Evolutionary conservation across 1,140 invertebrate species (phyloP).

Genomic region (Eciton burchellii): DNA sequence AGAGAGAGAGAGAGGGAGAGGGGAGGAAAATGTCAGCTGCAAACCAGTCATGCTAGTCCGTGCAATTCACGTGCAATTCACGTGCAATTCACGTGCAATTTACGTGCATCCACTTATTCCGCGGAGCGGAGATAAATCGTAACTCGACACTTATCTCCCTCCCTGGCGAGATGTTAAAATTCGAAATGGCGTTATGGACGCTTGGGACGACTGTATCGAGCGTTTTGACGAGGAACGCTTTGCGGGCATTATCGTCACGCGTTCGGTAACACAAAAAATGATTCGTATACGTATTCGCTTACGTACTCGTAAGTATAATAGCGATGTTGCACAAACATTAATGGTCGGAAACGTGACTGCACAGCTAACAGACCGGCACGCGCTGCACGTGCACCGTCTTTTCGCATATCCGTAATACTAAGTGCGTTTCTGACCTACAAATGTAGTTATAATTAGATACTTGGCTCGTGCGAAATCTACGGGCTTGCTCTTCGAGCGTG

Average conservation of each 20-base stretch:
- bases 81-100: not conserved
- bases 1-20: no score
- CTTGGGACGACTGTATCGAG: slow-evolving; percentile 25
- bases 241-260: slow-evolving; percentile 59
- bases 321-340: slow-evolving; percentile 72
- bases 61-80: no score
- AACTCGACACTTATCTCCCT: not conserved
- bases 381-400: slow-evolving; percentile 77
- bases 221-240: slow-evolving; percentile 50
- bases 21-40: no score
- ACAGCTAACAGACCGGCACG: slow-evolving; percentile 79
- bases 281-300: slow-evolving; percentile 18
- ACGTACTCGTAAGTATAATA: slow-evolving; percentile 11
- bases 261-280: slow-evolving; percentile 56
- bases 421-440: slow-evolving; percentile 67
- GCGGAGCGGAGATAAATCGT: not conserved
- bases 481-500: not conserved
- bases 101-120: no score
- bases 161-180: slow-evolving; percentile 14
- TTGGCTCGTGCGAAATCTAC: slow-evolving; percentile 10
- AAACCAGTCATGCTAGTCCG: no score
- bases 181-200: slow-evolving; percentile 12
- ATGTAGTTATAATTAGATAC: slow-evolving; percentile 81
- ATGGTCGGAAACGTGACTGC: slow-evolving; percentile 81
- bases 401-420: slow-evolving; percentile 67